These are phyloP conservation scores for Tiliqua scincoides DNA, from an alignment of 2,113 vertebrate genomes.

Conservation along the genomic window DNA sequence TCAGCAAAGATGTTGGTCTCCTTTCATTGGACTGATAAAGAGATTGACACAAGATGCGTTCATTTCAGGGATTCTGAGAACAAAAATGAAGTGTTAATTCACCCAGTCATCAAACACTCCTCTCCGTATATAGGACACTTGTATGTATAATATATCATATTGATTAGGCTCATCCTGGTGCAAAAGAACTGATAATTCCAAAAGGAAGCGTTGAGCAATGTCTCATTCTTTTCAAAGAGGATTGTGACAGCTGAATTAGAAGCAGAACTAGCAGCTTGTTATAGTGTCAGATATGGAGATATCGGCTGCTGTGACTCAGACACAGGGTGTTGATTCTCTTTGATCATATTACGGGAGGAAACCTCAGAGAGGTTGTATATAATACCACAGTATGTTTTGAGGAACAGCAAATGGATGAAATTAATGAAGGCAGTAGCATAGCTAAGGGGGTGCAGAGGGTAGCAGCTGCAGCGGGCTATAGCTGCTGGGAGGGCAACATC, in stretches of 20 bases:
- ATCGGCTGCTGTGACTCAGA: neutral
- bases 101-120: neutral
- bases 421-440: too few species aligned
- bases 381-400: too few species aligned
- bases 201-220: neutral
- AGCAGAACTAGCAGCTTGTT: neutral
- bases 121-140: neutral
- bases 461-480: too few species aligned
- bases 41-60: neutral
- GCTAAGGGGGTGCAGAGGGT: too few species aligned
- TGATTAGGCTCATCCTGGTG: neutral
- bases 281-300: neutral
- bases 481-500: too few species aligned
- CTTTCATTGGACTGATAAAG: neutral
- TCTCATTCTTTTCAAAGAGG: constrained; percentile 12
- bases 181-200: neutral
- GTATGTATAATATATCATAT: constrained; percentile 1
- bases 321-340: neutral
- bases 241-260: neutral
- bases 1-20: neutral
- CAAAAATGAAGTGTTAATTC: constrained; percentile 1
- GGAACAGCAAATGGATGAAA: too few species aligned
- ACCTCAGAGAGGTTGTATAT: too few species aligned
- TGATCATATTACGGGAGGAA: neutral
- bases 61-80: neutral